Evolutionary conservation across 2,113 vertebrate species (phyloP).

Genomic region (Nansenia antarctica): DNA sequence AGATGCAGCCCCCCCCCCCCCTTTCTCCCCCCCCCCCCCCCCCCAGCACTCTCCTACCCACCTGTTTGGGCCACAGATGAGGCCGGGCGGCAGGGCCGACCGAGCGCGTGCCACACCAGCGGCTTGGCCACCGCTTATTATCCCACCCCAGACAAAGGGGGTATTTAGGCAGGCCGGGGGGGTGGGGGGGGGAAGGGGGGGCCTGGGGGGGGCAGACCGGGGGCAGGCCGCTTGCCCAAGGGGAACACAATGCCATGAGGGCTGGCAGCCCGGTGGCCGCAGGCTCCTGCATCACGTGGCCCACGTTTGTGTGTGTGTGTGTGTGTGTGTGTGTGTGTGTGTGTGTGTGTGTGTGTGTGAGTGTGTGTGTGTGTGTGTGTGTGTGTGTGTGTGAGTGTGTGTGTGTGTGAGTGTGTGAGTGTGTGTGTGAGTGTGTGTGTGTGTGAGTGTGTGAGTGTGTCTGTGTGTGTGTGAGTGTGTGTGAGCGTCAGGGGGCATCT

Average conservation of each 20-base stretch:
- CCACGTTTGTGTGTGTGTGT: background rate
- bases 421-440: background rate
- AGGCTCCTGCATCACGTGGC: conserved; percentile 61
- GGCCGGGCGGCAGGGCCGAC: conserved; percentile 58
- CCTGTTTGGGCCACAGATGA: conserved; percentile 73
- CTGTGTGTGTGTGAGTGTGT: conserved; percentile 28
- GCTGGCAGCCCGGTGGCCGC: conserved; percentile 63
- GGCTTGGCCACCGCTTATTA: conserved; percentile 68
- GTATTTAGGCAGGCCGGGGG: conserved; percentile 73
- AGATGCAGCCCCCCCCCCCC: conserved; percentile 64
- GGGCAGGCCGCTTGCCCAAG: conserved; percentile 58
- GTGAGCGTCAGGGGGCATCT: conserved; percentile 69
- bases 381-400: background rate
- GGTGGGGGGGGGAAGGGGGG: too few relatives aligned
- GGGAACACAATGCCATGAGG: conserved; percentile 66
- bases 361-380: background rate
- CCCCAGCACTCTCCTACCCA: conserved; percentile 55
- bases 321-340: background rate
- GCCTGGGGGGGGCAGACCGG: conserved; percentile 67
- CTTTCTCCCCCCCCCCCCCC: conserved; percentile 7
- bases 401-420: background rate
- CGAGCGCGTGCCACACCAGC: conserved; percentile 71
- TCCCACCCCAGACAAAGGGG: conserved; percentile 73
- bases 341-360: background rate
- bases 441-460: background rate